Conservation (phyloP, 2,113 vertebrate species). For the Mastomys natalensis region DNA sequence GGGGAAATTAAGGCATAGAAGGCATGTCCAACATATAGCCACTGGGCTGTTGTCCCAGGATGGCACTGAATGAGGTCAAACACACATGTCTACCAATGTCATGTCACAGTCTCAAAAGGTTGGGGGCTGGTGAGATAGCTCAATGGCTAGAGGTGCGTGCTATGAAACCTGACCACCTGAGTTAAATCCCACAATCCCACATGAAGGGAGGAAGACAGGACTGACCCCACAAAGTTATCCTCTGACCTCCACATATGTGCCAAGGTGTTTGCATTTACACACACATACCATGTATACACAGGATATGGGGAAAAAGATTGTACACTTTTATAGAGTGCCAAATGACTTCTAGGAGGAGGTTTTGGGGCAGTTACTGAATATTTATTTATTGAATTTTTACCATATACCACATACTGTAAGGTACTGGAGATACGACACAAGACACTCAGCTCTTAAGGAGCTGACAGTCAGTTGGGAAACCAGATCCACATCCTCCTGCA, state of each 20-base stretch:
- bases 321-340: not conserved
- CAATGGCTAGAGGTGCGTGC: not conserved
- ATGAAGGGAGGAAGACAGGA: not conserved
- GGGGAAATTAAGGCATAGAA: not conserved
- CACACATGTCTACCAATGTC: not conserved
- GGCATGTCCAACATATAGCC: not conserved
- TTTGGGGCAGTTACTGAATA: not conserved
- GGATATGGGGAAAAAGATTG: not conserved
- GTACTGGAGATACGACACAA: not conserved
- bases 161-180: not conserved
- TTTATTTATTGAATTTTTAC: not conserved
- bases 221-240: not conserved
- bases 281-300: not conserved
- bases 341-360: not conserved
- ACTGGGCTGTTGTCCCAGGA: not conserved
- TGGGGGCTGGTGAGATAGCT: not conserved
- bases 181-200: not conserved
- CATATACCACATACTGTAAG: not conserved
- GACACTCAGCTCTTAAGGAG: not conserved
- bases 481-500: not conserved
- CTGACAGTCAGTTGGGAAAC: not conserved
- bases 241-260: not conserved
- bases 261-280: not conserved
- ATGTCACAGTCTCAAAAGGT: not conserved
- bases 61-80: not conserved